Conservation (phyloP, 2,888 invertebrate species). For the Zaprionus bogoriensis region DNA sequence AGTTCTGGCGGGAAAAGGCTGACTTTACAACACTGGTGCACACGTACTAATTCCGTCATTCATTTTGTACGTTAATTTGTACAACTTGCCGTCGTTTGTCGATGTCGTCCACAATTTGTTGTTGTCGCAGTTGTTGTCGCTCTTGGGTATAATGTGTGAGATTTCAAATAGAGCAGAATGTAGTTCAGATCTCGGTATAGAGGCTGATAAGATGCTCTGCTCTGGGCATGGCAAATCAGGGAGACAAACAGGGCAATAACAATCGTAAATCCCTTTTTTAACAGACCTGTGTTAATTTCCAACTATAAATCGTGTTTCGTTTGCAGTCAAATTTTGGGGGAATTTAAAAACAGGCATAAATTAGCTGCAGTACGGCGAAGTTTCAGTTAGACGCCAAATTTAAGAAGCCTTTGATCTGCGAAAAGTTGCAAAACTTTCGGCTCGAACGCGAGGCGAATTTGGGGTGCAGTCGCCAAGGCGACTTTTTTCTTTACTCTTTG, state of each 20-base stretch:
- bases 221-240: conserved; percentile 45
- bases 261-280: neutral
- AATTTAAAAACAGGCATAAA: neutral
- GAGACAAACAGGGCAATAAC: conserved; percentile 59
- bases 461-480: conserved; percentile 22
- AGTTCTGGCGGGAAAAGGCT: too few relatives aligned
- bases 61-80: conserved; percentile 77
- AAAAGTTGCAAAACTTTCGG: too few relatives aligned
- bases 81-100: conserved; percentile 60
- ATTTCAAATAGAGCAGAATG: conserved; percentile 74
- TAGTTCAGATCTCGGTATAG: conserved; percentile 57
- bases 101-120: conserved; percentile 31
- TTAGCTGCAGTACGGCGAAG: neutral
- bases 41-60: conserved; percentile 73
- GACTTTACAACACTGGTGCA: conserved; percentile 18
- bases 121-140: conserved; percentile 54
- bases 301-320: neutral
- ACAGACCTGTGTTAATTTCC: neutral
- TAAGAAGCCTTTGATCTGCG: too few relatives aligned
- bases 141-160: conserved; percentile 75
- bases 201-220: conserved; percentile 70
- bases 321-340: neutral
- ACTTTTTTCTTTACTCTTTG: conserved; percentile 23
- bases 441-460: too few relatives aligned
- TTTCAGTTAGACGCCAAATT: too few relatives aligned